Evolutionary conservation across 2,113 vertebrate species (phyloP).

Genomic region (Cynoglossus semilaevis): DNA sequence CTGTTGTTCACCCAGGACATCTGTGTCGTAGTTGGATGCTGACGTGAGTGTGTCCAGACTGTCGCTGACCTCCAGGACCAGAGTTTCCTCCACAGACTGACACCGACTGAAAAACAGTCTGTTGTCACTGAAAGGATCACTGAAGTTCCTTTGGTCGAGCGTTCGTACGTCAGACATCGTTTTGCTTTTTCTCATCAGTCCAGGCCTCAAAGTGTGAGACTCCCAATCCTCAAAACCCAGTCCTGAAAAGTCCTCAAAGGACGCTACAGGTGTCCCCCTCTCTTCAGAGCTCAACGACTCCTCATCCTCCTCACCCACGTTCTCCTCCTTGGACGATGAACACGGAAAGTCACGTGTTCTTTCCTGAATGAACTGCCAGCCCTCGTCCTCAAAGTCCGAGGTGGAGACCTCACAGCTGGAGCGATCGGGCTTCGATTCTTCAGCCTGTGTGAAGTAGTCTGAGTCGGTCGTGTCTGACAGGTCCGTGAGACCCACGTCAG

Average conservation of each 20-base stretch:
- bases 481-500: conserved; percentile 44
- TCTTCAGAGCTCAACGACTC: conserved; percentile 31
- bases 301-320: conserved; percentile 5
- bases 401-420: conserved; percentile 72
- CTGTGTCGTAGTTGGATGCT: conserved; percentile 13
- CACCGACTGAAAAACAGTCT: conserved; percentile 15
- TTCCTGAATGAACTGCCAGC: conserved; percentile 47
- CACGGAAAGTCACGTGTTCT: conserved; percentile 15
- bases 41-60: conserved; percentile 9
- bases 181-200: conserved; percentile 55
- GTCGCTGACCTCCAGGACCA: conserved; percentile 15
- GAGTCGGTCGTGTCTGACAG: conserved; percentile 66
- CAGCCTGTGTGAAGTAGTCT: conserved; percentile 73
- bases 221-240: conserved; percentile 25
- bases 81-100: conserved; percentile 9
- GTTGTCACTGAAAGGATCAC: neutral
- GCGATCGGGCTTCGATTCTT: conserved; percentile 67
- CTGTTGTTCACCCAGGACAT: conserved; percentile 33
- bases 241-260: conserved; percentile 19
- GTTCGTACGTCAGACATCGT: conserved; percentile 52
- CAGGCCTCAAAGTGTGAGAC: conserved; percentile 6
- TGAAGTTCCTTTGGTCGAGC: conserved; percentile 27
- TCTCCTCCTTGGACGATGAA: neutral
- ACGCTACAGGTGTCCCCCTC: conserved; percentile 34
- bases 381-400: conserved; percentile 75